These are phyloP conservation scores for Pyrgus malvae DNA, from an alignment of 2,888 invertebrate genomes.

Conservation along the genomic window DNA sequence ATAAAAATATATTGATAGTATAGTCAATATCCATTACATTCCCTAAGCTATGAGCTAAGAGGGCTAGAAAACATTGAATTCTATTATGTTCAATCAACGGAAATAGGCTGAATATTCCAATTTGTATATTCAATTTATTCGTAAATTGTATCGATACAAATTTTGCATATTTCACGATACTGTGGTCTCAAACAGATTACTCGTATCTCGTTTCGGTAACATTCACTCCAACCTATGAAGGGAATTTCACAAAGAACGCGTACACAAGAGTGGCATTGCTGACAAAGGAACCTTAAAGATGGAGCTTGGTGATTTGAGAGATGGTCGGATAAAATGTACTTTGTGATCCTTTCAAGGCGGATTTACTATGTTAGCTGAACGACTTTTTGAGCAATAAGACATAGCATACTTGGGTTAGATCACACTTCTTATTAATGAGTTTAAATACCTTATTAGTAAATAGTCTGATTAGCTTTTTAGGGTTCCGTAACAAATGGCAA, in stretches of 20 bases:
- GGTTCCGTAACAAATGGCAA: too few relatives aligned
- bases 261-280: conserved; percentile 52
- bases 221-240: conserved; percentile 47
- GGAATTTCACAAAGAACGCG: conserved; percentile 50
- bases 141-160: not conserved
- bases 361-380: conserved; percentile 52
- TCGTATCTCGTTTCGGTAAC: conserved; percentile 6
- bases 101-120: not conserved
- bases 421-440: too few relatives aligned
- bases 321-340: conserved; percentile 58
- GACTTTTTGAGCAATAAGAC: conserved; percentile 43
- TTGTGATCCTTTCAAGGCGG: conserved; percentile 50
- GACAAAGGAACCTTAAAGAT: conserved; percentile 59
- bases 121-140: not conserved
- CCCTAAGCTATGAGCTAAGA: not conserved
- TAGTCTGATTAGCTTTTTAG: too few relatives aligned
- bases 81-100: not conserved
- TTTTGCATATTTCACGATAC: not conserved
- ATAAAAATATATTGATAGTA: too few relatives aligned
- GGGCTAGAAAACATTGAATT: not conserved
- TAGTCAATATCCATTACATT: too few relatives aligned
- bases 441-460: too few relatives aligned
- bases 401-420: conserved; percentile 31
- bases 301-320: conserved; percentile 56
- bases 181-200: conserved; percentile 15